phyloP scores from a whole-genome alignment of 2,888 invertebrate species.

The Pristionchus fissidentatus region DNA sequence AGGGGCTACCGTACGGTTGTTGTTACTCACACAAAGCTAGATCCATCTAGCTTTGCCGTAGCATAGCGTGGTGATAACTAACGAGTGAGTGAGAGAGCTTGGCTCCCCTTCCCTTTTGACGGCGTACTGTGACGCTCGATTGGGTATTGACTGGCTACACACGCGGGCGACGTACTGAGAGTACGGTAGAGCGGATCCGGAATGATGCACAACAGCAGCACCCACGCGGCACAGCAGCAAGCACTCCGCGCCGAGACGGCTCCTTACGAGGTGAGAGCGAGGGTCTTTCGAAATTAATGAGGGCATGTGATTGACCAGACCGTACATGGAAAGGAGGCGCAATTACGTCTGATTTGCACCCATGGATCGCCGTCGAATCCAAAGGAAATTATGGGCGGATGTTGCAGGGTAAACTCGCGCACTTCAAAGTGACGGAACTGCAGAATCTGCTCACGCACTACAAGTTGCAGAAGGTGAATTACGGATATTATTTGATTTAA shows the following conservation, averaged over 20 bases:
- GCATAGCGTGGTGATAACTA: slow-evolving; percentile 19
- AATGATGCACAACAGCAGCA: too few relatives aligned
- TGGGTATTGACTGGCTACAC: slow-evolving; percentile 15
- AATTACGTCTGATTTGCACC: neutral
- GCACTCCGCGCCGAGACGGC: neutral
- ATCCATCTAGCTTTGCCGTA: slow-evolving; percentile 23
- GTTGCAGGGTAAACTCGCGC: slow-evolving; percentile 9
- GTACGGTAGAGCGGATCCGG: neutral
- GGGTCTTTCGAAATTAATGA: too few relatives aligned
- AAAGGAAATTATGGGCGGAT: neutral
- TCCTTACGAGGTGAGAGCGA: neutral
- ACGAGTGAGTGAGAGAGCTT: slow-evolving; percentile 27
- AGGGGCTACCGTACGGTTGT: slow-evolving; percentile 41
- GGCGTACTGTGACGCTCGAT: neutral
- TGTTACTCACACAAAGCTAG: slow-evolving; percentile 36
- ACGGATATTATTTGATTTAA: neutral
- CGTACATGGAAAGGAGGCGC: too few relatives aligned
- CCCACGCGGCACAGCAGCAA: too few relatives aligned
- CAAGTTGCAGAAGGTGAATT: slow-evolving; percentile 44
- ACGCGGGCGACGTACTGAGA: neutral
- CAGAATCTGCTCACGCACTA: slow-evolving; percentile 43
- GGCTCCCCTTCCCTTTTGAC: neutral
- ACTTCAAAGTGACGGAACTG: slow-evolving; percentile 47
- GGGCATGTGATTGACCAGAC: too few relatives aligned
- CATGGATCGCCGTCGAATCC: neutral